Conservation (phyloP, 2,797 vertebrate species). For the Halcyon leucocephala region DNA sequence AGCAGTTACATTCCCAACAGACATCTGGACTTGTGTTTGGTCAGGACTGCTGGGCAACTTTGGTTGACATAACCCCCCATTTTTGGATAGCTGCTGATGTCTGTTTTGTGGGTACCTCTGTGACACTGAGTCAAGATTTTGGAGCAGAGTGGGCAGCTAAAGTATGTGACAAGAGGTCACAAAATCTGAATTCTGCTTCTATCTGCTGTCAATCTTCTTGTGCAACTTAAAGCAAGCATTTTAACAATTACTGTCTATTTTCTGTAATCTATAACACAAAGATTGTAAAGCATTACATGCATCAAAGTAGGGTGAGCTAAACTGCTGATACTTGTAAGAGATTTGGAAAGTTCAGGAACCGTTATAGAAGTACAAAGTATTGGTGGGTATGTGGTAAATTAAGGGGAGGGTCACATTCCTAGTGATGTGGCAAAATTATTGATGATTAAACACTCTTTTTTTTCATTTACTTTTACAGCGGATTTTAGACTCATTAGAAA, state of each 20-base stretch:
- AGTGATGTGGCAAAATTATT: not conserved
- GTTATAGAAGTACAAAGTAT: not conserved
- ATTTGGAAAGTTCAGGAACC: not conserved
- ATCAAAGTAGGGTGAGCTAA: not conserved
- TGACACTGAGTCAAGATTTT: not conserved
- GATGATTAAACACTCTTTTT: not conserved
- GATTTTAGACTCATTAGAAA: not conserved
- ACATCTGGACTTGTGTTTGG: too few species aligned
- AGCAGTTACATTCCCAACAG: too few species aligned
- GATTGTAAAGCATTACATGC: not conserved
- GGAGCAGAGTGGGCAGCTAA: not conserved
- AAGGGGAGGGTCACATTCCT: not conserved
- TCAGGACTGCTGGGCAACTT: too few species aligned
- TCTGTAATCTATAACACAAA: not conserved
- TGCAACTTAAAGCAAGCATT: not conserved
- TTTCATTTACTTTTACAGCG: not conserved
- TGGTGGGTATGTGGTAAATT: not conserved
- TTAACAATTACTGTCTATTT: constrained; percentile 3
- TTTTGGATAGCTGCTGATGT: too few species aligned
- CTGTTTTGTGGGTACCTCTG: too few species aligned
- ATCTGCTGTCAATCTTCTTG: not conserved
- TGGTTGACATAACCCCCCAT: too few species aligned
- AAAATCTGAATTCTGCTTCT: not conserved
- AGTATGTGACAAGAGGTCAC: not conserved
- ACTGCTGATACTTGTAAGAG: not conserved